phyloP scores from a whole-genome alignment of 1,140 invertebrate species.

The Cryptotermes secundus region DNA sequence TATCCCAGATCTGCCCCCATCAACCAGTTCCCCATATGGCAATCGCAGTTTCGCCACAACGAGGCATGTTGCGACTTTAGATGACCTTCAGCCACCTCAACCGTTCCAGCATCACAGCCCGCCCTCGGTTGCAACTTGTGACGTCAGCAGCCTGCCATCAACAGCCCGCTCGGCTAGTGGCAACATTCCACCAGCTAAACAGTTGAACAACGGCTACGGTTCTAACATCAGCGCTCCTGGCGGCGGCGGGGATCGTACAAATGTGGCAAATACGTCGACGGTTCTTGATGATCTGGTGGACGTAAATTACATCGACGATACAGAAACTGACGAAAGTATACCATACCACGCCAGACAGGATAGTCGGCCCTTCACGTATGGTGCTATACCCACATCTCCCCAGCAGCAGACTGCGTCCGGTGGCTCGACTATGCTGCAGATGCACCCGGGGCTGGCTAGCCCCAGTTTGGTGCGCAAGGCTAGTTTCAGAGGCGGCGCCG shows the following conservation, averaged over 20 bases:
- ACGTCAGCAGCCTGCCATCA: background rate
- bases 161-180: background rate
- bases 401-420: constrained; percentile 43
- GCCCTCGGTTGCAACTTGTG: background rate
- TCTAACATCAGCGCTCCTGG: background rate
- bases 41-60: constrained; percentile 10
- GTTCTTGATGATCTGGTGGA: constrained; percentile 19
- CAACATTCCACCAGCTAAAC: constrained; percentile 18
- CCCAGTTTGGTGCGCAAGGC: constrained; percentile 73
- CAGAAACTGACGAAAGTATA: constrained; percentile 53
- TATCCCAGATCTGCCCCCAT: constrained; percentile 60
- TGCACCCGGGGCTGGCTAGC: constrained; percentile 60
- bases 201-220: constrained; percentile 31
- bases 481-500: constrained; percentile 48
- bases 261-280: background rate
- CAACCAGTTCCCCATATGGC: constrained; percentile 44
- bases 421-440: constrained; percentile 32
- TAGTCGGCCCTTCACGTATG: constrained; percentile 80
- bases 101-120: constrained; percentile 9
- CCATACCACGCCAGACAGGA: constrained; percentile 81
- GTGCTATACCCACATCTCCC: constrained; percentile 60
- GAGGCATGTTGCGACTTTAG: constrained; percentile 21
- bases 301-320: constrained; percentile 48
- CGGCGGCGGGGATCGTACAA: constrained; percentile 19
- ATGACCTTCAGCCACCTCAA: constrained; percentile 18